Evolutionary conservation across 2,888 invertebrate species (phyloP), one percentile per base, ranked within the genome.

Genomic region (Carterocephalus palaemon): DNA sequence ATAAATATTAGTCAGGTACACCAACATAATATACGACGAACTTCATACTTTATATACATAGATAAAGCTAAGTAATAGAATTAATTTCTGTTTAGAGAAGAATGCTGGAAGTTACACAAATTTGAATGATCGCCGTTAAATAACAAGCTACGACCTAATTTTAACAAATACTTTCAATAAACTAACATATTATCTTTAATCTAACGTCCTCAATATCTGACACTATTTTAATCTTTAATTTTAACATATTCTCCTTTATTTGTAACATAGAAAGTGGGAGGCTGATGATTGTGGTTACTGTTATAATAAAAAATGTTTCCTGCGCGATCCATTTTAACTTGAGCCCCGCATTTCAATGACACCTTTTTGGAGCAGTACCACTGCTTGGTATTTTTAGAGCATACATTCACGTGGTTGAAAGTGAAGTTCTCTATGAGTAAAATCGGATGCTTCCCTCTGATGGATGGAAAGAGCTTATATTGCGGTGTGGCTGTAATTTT

Each of bases 361-460:
- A 24, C 40, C 46, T 47, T 41, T 34, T 13, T 47, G 10, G 51
- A 62, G 53, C 48, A 64, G 0, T 51, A 40, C 49, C 64, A 65
- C 23, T 54, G 61, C 3, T 59, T 33, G 29, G 32, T n/a, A 53
- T 57, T 47, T 47, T 54, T 48, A 1, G 10, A 10, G 2, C n/a
- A 2, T 6, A 4, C 1, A 2, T 45, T 28, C 16, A 48, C 7
- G 49, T 55, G 58, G 29, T 57, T 55, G 34, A 56, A 65, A 1
- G 57, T 62, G 46, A 56, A 39, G n/a, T 54, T 48, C 1, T 57
- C 53, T 8, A 58, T 36, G 36, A 59, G 15, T 0, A 66, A 49
- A 4, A 63, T 37, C 3, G 42, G 23, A 24, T 45, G 16, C 26
- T 48, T 56, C 17, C 57, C 56, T 28, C 32, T 38, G 4, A 6